Evolutionary conservation across 2,797 vertebrate species (phyloP).

Genomic region (Phyllotis vaccarum): DNA sequence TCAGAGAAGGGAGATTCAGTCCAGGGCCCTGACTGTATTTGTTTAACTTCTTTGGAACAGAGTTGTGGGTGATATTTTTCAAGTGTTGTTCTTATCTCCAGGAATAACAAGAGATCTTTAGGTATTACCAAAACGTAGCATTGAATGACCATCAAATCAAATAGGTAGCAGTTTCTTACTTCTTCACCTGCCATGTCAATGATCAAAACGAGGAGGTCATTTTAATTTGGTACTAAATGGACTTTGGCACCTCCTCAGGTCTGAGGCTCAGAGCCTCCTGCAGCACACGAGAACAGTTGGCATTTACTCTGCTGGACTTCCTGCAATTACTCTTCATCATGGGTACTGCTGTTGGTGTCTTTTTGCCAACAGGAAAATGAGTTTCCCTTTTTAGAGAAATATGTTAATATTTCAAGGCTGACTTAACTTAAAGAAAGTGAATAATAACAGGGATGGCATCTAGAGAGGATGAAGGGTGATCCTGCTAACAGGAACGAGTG

Average conservation of each 20-base stretch:
- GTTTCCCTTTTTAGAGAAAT: constrained; percentile 61
- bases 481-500: background rate
- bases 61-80: background rate
- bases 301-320: background rate
- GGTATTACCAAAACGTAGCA: background rate
- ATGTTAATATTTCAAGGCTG: constrained; percentile 57
- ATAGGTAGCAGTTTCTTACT: background rate
- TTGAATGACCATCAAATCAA: background rate
- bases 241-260: background rate
- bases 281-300: background rate
- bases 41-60: background rate
- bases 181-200: background rate
- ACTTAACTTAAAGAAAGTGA: constrained; percentile 64
- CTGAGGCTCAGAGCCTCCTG: background rate
- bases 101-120: constrained; percentile 3
- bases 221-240: constrained; percentile 3
- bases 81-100: background rate
- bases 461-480: background rate
- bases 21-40: background rate
- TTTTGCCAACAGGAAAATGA: background rate
- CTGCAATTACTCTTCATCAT: background rate
- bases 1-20: background rate
- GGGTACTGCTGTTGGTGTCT: background rate
- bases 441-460: constrained; percentile 54
- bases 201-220: background rate